These are phyloP conservation scores for Campoplex nolae DNA, from an alignment of 2,888 invertebrate species.

Conservation along the genomic window DNA sequence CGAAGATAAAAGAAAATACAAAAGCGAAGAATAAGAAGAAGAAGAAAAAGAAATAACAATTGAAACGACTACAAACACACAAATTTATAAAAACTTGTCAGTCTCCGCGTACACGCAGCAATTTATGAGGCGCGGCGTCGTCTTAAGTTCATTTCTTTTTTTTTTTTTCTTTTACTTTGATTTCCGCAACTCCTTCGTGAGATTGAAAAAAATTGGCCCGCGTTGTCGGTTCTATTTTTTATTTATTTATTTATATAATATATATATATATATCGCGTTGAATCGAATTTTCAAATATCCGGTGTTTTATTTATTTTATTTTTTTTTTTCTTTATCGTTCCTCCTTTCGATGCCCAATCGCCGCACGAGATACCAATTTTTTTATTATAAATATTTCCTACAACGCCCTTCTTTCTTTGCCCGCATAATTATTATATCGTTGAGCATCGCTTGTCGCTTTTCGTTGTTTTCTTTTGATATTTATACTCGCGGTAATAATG, in stretches of 20 bases:
- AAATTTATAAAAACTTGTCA: not conserved
- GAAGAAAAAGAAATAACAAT: not conserved
- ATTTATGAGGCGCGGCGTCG: not conserved
- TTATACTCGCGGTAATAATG: not conserved
- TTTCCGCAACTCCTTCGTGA: not conserved
- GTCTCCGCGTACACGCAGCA: conserved; percentile 18
- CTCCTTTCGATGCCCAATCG: not conserved
- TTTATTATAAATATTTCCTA: not conserved
- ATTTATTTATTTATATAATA: too few relatives aligned
- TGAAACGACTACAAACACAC: not conserved
- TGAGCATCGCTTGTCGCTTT: not conserved
- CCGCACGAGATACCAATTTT: not conserved
- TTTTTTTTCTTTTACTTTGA: not conserved
- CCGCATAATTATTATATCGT: not conserved
- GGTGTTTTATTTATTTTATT: not conserved
- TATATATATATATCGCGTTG: too few relatives aligned
- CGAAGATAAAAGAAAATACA: conserved; percentile 47
- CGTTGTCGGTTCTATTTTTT: too few relatives aligned
- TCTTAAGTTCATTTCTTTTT: not conserved
- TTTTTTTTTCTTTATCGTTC: not conserved
- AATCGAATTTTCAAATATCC: not conserved
- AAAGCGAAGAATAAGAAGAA: not conserved
- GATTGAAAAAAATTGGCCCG: not conserved
- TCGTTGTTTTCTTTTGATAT: not conserved
- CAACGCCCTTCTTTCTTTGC: not conserved